These are phyloP conservation scores for Corydoras sp. DNA, from an alignment of 2,113 vertebrate species.

Conservation along the genomic window DNA sequence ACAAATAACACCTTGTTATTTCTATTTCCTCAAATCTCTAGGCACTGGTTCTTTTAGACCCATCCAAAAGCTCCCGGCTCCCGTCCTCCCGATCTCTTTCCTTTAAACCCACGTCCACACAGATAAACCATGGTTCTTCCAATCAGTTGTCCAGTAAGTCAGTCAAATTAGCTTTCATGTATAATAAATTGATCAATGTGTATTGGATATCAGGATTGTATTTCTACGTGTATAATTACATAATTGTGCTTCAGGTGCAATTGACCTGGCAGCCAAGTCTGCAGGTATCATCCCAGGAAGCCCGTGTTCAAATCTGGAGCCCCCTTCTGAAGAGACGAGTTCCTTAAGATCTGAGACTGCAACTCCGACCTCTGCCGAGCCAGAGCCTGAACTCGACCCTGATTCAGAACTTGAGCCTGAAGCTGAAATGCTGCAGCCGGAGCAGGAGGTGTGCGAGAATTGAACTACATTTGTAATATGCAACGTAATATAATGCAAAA, in stretches of 20 bases:
- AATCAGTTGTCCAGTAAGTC: constrained; percentile 80
- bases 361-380: constrained; percentile 35
- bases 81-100: constrained; percentile 77
- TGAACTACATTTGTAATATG: not conserved
- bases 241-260: constrained; percentile 72
- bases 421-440: constrained; percentile 52
- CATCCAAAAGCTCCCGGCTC: constrained; percentile 77
- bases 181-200: not conserved
- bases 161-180: not conserved
- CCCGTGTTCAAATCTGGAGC: constrained; percentile 68
- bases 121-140: constrained; percentile 47
- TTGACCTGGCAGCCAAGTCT: constrained; percentile 89
- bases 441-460: constrained; percentile 57
- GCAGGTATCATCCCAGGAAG: constrained; percentile 92
- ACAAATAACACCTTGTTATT: not conserved
- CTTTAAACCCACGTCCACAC: constrained; percentile 72
- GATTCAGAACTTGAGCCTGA: constrained; percentile 37
- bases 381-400: constrained; percentile 56
- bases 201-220: too few species aligned
- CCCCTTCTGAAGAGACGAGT: constrained; percentile 42
- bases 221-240: not conserved
- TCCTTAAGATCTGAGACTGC: constrained; percentile 57
- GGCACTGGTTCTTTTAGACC: constrained; percentile 92
- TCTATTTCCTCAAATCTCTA: constrained; percentile 34
- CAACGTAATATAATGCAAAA: too few species aligned